Percentiles rank a stretch among this genome's conserved stretches.
These are phyloP conservation scores for Peromyscus nudipes DNA, from an alignment of 2,797 vertebrate genomes.

Conservation along the genomic window DNA sequence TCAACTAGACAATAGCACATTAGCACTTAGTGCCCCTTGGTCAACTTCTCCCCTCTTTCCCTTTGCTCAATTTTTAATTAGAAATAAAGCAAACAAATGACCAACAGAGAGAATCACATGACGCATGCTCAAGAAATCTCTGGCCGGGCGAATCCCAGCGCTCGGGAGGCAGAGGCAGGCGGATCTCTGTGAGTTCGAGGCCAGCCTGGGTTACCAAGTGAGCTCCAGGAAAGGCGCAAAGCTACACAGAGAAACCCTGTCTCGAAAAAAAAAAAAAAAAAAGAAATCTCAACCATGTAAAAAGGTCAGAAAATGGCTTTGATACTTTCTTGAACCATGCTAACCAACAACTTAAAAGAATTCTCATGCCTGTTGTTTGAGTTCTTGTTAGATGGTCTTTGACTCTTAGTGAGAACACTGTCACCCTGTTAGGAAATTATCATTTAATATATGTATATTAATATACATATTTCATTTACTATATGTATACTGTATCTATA, in stretches of 20 bases:
- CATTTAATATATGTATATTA: neutral
- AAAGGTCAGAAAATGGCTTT: neutral
- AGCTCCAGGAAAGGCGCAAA: no score
- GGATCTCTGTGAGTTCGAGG: no score
- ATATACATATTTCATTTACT: neutral
- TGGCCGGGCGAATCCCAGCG: no score
- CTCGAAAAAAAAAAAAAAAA: no score
- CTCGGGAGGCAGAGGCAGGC: no score
- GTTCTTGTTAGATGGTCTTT: neutral
- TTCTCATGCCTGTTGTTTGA: neutral
- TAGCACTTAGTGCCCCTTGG: neutral
- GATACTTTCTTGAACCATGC: neutral
- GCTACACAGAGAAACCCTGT: no score
- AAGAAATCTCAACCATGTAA: neutral
- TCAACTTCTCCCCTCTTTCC: neutral
- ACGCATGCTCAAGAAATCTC: neutral
- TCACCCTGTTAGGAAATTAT: neutral
- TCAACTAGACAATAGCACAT: neutral
- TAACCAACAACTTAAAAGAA: neutral
- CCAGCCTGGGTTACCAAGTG: no score
- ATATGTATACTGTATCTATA: neutral
- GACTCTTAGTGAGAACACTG: neutral
- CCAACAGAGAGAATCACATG: neutral
- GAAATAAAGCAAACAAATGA: slow-evolving; percentile 41
- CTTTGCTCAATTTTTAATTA: neutral